Percentiles rank a stretch among this genome's conserved stretches.
These are phyloP conservation scores for Florisuga fusca DNA, from an alignment of 2,797 vertebrate genomes.

Conservation along the genomic window DNA sequence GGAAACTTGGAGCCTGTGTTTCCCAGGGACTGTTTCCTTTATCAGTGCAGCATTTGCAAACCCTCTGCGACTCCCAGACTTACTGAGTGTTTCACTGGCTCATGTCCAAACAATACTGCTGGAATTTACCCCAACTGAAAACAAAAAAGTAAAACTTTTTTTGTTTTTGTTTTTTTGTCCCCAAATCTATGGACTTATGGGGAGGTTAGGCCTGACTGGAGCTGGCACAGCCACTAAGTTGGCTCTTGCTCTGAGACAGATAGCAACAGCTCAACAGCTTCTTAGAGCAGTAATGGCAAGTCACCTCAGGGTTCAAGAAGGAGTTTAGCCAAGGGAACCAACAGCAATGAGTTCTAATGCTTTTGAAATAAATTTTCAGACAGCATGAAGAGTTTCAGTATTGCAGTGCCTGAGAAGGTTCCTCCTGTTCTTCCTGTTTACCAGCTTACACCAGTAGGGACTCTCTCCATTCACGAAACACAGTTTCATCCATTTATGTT, in stretches of 20 bases:
- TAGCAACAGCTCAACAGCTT: neutral
- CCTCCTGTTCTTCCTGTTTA: neutral
- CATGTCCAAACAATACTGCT: neutral
- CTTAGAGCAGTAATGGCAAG: neutral
- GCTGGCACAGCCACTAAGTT: neutral
- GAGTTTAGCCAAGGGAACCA: neutral
- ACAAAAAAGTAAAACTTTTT: too few relatives aligned
- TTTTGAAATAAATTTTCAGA: neutral
- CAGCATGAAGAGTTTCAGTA: neutral
- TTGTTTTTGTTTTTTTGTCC: too few relatives aligned
- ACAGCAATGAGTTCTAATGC: neutral
- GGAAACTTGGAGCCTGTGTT: neutral
- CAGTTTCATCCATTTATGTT: neutral
- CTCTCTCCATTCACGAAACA: neutral
- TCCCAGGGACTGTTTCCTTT: slow-evolving; percentile 47
- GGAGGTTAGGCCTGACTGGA: neutral
- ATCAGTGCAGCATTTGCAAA: neutral
- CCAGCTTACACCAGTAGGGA: neutral
- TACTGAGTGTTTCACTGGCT: slow-evolving; percentile 2
- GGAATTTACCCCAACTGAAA: neutral
- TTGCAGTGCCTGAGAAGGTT: neutral
- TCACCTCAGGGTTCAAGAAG: neutral
- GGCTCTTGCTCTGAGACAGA: neutral
- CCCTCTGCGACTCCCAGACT: neutral
- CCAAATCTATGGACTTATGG: fast-evolving